A percentile compares a stretch with the other conserved stretches of the same genome.
phyloP scores from a whole-genome alignment of 2,888 invertebrate genomes.

The Papilio demoleus region DNA sequence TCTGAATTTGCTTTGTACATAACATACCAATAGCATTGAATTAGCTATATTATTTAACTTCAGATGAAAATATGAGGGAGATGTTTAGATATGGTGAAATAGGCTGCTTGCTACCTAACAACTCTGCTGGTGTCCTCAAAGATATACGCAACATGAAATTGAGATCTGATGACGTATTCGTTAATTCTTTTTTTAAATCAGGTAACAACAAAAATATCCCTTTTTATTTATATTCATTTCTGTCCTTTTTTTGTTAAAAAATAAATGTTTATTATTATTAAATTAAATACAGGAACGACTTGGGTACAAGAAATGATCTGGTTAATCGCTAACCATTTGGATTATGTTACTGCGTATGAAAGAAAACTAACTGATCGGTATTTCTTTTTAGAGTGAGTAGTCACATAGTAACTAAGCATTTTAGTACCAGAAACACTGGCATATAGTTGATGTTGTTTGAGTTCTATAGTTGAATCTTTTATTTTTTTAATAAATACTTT shows the following conservation, averaged over 20 bases:
- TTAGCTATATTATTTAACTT: no score
- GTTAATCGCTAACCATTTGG: slow-evolving; percentile 87
- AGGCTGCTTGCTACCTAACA: slow-evolving; percentile 7
- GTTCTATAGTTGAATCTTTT: no score
- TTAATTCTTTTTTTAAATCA: slow-evolving; percentile 87
- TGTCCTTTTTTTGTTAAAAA: no score
- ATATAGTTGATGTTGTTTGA: no score
- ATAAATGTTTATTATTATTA: no score
- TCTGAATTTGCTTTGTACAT: no score
- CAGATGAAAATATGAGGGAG: neutral
- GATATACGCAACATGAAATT: slow-evolving; percentile 80
- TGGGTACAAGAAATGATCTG: slow-evolving; percentile 91
- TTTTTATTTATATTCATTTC: no score
- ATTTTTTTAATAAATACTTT: neutral
- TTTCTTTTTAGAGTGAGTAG: slow-evolving; percentile 62
- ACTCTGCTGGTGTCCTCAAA: neutral
- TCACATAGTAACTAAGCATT: neutral
- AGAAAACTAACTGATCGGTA: slow-evolving; percentile 58
- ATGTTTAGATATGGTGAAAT: slow-evolving; percentile 7
- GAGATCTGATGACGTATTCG: slow-evolving; percentile 85
- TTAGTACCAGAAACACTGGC: no score
- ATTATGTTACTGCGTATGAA: slow-evolving; percentile 83
- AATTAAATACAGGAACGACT: slow-evolving; percentile 86
- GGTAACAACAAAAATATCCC: no score
- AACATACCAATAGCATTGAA: no score